Evolutionary conservation across 2,113 vertebrate species (phyloP).

Genomic region (Prochilodus magdalenae): DNA sequence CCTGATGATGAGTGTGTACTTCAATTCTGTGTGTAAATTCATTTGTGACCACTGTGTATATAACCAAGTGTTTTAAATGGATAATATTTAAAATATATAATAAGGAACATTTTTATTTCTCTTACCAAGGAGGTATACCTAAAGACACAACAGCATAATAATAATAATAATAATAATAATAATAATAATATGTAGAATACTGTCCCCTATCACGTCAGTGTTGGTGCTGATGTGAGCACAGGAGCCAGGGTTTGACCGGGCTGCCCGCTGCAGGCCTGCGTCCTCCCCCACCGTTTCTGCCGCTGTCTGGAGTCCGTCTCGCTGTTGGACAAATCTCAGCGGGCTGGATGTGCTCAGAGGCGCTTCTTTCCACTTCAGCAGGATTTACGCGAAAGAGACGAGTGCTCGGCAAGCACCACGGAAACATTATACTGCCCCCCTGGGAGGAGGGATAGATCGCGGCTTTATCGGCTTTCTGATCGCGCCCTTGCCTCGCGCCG

Average conservation of each 20-base stretch:
- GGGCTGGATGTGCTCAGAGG: constrained; percentile 55
- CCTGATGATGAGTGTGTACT: no score
- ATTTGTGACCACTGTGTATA: no score
- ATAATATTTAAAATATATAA: no score
- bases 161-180: no score
- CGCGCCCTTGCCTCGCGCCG: constrained; percentile 29
- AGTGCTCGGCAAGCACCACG: constrained; percentile 49
- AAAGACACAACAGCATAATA: no score
- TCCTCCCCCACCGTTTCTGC: constrained; percentile 17
- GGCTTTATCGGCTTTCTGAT: constrained; percentile 57
- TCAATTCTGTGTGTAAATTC: no score
- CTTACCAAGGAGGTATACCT: no score
- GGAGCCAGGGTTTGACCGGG: not conserved
- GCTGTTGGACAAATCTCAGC: constrained; percentile 44
- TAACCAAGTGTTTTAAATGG: no score
- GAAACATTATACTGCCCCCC: constrained; percentile 56
- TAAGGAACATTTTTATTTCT: no score
- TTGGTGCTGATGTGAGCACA: not conserved
- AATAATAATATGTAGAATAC: no score
- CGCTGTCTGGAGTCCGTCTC: constrained; percentile 30
- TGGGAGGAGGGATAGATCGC: constrained; percentile 42
- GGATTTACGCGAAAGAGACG: constrained; percentile 53
- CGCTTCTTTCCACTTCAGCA: constrained; percentile 55
- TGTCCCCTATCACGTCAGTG: not conserved
- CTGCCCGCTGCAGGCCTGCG: not conserved